phyloP scores from a whole-genome alignment of 2,113 vertebrate genomes.

The Proteles cristata region DNA sequence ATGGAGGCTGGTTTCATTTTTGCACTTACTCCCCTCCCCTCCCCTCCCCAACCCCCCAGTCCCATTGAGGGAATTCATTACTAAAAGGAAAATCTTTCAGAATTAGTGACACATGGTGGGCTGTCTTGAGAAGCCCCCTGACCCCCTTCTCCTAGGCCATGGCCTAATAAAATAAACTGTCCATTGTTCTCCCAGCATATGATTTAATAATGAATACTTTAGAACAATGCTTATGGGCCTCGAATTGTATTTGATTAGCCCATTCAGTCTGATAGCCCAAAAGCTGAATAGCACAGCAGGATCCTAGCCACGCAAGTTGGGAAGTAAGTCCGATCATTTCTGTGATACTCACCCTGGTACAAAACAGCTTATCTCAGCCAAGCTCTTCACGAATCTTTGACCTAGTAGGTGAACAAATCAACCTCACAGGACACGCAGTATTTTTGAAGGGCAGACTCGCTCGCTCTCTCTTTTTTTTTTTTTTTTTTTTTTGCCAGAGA shows the following conservation, averaged over 20 bases:
- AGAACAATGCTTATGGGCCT: slow-evolving; percentile 33
- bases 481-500: slow-evolving; percentile 46
- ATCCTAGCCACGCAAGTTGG: slow-evolving; percentile 58
- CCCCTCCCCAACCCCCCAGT: neutral
- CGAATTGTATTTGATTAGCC: slow-evolving; percentile 24
- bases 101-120: slow-evolving; percentile 48
- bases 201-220: slow-evolving; percentile 58
- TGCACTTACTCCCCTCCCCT: neutral
- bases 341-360: slow-evolving; percentile 47
- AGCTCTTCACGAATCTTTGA: slow-evolving; percentile 60
- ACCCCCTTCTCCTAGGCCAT: neutral
- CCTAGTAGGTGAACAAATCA: slow-evolving; percentile 59
- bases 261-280: slow-evolving; percentile 24
- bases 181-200: slow-evolving; percentile 39
- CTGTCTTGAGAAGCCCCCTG: neutral
- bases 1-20: slow-evolving; percentile 56
- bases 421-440: slow-evolving; percentile 69
- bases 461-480: neutral
- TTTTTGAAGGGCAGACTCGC: slow-evolving; percentile 68
- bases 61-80: slow-evolving; percentile 37
- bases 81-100: slow-evolving; percentile 37
- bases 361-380: slow-evolving; percentile 49
- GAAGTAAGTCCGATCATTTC: slow-evolving; percentile 71
- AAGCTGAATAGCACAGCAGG: slow-evolving; percentile 62
- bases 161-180: slow-evolving; percentile 47